Evolutionary conservation across 2,888 invertebrate species (phyloP).

Genomic region (Dendrolimus houi): DNA sequence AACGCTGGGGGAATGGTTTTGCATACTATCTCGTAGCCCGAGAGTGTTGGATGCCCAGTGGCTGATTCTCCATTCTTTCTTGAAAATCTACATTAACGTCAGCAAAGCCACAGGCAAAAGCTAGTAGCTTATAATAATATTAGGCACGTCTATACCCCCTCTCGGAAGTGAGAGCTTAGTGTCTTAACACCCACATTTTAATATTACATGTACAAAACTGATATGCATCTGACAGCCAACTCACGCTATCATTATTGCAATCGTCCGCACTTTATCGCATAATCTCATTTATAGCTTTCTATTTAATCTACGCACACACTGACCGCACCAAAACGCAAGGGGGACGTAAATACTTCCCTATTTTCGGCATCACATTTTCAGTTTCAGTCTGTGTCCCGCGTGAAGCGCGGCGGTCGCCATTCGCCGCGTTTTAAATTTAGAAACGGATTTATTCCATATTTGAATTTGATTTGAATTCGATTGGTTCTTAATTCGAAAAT

Average conservation of each 20-base stretch:
- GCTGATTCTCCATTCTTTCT: no score
- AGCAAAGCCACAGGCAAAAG: no score
- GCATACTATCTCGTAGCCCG: no score
- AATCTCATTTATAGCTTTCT: constrained; percentile 31
- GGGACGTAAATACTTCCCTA: constrained; percentile 51
- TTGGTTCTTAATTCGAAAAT: constrained; percentile 25
- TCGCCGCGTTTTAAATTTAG: constrained; percentile 20
- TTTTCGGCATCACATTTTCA: constrained; percentile 67
- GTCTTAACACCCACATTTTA: not conserved
- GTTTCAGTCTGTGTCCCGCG: constrained; percentile 55
- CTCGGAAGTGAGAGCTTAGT: not conserved
- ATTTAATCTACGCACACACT: constrained; percentile 33
- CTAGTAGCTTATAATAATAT: not conserved
- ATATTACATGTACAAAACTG: not conserved
- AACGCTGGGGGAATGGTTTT: no score
- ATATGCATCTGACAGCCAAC: not conserved
- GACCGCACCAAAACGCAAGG: constrained; percentile 27
- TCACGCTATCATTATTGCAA: not conserved
- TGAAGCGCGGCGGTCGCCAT: constrained; percentile 51
- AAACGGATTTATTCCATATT: constrained; percentile 1
- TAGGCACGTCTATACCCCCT: constrained; percentile 2
- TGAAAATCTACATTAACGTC: no score
- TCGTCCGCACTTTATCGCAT: not conserved
- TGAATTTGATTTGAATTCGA: not conserved
- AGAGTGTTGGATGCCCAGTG: no score